Evolutionary conservation across 2,113 vertebrate species (phyloP).

Genomic region (Clarias magur): DNA sequence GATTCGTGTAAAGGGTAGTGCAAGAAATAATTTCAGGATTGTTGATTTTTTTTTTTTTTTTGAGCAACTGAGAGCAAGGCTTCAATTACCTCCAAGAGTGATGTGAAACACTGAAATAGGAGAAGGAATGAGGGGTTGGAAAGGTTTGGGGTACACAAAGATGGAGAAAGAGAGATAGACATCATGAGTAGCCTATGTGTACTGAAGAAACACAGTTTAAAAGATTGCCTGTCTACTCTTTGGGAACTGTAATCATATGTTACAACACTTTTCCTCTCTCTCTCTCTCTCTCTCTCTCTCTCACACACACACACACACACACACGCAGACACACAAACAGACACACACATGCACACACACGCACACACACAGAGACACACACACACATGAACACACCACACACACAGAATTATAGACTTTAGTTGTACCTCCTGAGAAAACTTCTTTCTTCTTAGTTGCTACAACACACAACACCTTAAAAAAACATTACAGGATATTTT

Average conservation of each 20-base stretch:
- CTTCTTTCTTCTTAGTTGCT: not conserved
- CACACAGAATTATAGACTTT: slow-evolving; percentile 9
- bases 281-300: not conserved
- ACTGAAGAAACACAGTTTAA: slow-evolving; percentile 59
- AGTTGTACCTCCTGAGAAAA: slow-evolving; percentile 7
- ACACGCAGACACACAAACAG: not conserved
- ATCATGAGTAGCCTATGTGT: slow-evolving; percentile 11
- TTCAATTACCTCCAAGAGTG: slow-evolving; percentile 41
- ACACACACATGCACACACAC: slow-evolving; percentile 45
- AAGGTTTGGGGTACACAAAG: slow-evolving; percentile 40
- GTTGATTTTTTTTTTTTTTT: slow-evolving; percentile 19
- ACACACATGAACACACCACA: not conserved
- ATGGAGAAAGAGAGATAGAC: slow-evolving; percentile 24
- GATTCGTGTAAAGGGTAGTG: slow-evolving; percentile 3
- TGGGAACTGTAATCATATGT: slow-evolving; percentile 72
- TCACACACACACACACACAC: not conserved
- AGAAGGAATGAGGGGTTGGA: slow-evolving; percentile 46
- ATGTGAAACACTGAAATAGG: slow-evolving; percentile 35
- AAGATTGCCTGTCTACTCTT: slow-evolving; percentile 69
- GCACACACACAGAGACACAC: not conserved
- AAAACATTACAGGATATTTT: not conserved
- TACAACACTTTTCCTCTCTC: slow-evolving; percentile 70
- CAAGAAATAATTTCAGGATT: slow-evolving; percentile 27
- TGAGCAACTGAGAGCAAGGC: slow-evolving; percentile 31
- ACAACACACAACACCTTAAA: not conserved